Evolutionary conservation across 2,888 invertebrate genomes (phyloP).

Genomic region (Ophion slaviceki): DNA sequence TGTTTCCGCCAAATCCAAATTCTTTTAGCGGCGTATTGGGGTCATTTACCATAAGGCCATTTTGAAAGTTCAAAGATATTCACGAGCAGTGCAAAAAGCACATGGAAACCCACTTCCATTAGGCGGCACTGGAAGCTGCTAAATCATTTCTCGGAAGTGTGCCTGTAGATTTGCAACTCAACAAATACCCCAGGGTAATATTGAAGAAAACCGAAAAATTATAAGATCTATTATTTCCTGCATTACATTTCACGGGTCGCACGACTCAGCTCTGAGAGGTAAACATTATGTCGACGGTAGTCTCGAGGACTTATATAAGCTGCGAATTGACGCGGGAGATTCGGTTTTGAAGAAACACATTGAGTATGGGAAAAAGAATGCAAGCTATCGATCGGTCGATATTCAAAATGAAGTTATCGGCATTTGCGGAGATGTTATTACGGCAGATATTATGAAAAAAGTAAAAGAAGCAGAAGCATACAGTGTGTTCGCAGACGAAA

Average conservation of each 20-base stretch:
- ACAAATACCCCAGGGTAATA: constrained; percentile 24
- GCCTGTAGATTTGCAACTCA: constrained; percentile 58
- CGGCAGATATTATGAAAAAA: constrained; percentile 70
- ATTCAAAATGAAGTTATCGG: constrained; percentile 78
- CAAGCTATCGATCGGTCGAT: constrained; percentile 71
- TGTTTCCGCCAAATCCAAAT: no score
- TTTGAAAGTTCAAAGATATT: no score
- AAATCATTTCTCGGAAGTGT: constrained; percentile 15
- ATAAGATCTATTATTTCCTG: constrained; percentile 55
- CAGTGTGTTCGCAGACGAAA: constrained; percentile 68
- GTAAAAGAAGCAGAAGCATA: constrained; percentile 67
- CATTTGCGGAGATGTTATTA: constrained; percentile 71
- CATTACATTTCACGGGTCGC: constrained; percentile 71
- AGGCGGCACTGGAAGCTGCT: no score
- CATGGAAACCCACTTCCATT: no score
- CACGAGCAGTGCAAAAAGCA: no score
- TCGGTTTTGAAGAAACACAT: constrained; percentile 72
- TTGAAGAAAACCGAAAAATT: constrained; percentile 37
- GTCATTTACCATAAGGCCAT: no score
- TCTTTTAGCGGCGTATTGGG: no score
- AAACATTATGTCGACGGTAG: constrained; percentile 68
- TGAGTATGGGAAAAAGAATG: constrained; percentile 71
- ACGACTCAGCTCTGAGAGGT: constrained; percentile 71
- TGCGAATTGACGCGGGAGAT: constrained; percentile 72
- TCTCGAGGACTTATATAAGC: constrained; percentile 69